Percentiles rank a stretch among this genome's conserved stretches.
These are phyloP conservation scores for Eupithecia abbreviata DNA, from an alignment of 2,888 invertebrate genomes.

Conservation along the genomic window DNA sequence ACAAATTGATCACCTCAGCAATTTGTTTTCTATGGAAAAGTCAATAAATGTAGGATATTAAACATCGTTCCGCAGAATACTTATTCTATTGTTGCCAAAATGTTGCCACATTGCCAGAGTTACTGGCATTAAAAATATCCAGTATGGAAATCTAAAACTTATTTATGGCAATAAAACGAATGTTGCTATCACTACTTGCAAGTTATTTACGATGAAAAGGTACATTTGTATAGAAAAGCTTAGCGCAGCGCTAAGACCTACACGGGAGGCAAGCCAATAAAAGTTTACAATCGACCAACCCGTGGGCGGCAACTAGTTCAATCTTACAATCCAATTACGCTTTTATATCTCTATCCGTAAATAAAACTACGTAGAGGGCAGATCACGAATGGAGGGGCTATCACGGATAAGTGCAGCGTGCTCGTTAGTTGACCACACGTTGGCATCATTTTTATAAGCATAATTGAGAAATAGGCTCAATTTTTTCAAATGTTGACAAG, in stretches of 20 bases:
- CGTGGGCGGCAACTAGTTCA: slow-evolving; percentile 20
- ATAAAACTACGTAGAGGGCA: slow-evolving; percentile 43
- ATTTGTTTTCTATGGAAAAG: no score
- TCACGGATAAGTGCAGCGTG: background rate
- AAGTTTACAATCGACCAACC: slow-evolving; percentile 14
- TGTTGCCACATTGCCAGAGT: background rate
- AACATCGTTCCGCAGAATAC: background rate
- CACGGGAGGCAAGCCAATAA: slow-evolving; percentile 14
- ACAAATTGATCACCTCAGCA: no score
- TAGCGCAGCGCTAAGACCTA: background rate
- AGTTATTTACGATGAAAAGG: background rate
- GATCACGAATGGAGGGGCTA: slow-evolving; percentile 29
- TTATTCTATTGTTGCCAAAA: background rate
- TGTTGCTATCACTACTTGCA: background rate
- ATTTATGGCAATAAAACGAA: background rate
- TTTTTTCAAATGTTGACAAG: no score
- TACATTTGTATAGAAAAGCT: background rate
- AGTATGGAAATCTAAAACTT: background rate
- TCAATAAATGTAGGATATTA: no score
- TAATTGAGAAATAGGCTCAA: background rate
- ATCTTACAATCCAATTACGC: slow-evolving; percentile 23
- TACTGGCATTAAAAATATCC: background rate
- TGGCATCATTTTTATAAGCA: background rate
- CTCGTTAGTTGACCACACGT: background rate
- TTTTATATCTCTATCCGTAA: slow-evolving; percentile 40